Evolutionary conservation across 2,888 invertebrate genomes (phyloP).

Genomic region (Polyommatus icarus): DNA sequence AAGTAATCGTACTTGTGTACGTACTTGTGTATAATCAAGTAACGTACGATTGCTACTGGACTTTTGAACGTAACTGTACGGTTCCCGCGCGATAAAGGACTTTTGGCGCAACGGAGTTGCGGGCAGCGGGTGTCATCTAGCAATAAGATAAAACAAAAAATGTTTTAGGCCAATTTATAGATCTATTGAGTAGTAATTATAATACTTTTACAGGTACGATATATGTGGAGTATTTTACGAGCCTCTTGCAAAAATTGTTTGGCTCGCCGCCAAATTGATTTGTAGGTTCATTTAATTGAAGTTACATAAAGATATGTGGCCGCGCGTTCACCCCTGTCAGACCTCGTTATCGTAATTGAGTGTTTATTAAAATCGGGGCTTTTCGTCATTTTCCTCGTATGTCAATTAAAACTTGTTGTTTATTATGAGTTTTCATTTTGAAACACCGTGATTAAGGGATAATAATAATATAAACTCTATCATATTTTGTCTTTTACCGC

Average conservation of each 20-base stretch:
- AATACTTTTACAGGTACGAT: not conserved
- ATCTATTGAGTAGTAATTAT: not conserved
- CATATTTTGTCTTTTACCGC: too few relatives aligned
- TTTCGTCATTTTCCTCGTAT: not conserved
- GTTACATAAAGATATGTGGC: slow-evolving; percentile 28
- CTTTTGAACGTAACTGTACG: too few relatives aligned
- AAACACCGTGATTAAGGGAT: not conserved
- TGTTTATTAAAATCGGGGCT: not conserved
- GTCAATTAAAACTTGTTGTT: not conserved
- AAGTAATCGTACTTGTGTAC: too few relatives aligned
- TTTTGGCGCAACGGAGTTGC: too few relatives aligned
- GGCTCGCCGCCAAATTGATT: slow-evolving; percentile 28
- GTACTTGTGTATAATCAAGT: too few relatives aligned
- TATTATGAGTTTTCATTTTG: not conserved
- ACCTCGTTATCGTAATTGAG: not conserved
- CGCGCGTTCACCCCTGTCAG: not conserved
- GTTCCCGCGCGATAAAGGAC: too few relatives aligned
- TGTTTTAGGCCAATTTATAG: too few relatives aligned
- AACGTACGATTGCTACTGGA: too few relatives aligned
- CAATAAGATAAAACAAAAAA: too few relatives aligned
- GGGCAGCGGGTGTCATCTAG: too few relatives aligned
- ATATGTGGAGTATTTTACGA: not conserved
- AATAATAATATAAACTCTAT: too few relatives aligned
- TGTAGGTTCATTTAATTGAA: slow-evolving; percentile 25
- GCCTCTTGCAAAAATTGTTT: slow-evolving; percentile 4